Conservation (phyloP, 2,888 invertebrate genomes). For the Folsomia candida region DNA sequence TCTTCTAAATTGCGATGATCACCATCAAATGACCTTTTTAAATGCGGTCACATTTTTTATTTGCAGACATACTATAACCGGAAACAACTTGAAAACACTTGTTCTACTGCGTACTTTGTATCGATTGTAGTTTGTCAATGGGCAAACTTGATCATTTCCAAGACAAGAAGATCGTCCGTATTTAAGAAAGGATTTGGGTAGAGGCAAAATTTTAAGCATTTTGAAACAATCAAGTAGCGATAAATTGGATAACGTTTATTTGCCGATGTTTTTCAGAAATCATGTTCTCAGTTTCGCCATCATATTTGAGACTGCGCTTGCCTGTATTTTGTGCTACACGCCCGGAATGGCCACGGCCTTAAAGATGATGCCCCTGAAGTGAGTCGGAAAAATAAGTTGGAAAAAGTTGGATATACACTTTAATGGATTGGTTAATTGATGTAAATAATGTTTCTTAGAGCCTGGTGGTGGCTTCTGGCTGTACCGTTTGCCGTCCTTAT, state of each 20-base stretch:
- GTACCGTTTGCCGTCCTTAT: slow-evolving; percentile 72
- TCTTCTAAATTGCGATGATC: too few relatives aligned
- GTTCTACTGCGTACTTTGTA: slow-evolving; percentile 65
- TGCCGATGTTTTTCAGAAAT: slow-evolving; percentile 54
- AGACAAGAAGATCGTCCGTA: slow-evolving; percentile 93
- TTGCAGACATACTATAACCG: slow-evolving; percentile 33
- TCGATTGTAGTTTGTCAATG: slow-evolving; percentile 97
- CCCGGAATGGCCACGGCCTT: slow-evolving; percentile 57
- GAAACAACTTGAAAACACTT: slow-evolving; percentile 35
- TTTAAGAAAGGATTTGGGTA: slow-evolving; percentile 92
- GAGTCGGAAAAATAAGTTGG: slow-evolving; percentile 41
- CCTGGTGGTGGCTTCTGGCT: slow-evolving; percentile 61
- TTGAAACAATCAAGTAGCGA: not conserved
- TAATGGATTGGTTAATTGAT: too few relatives aligned
- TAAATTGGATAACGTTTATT: not conserved
- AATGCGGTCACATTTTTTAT: too few relatives aligned
- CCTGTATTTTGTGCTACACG: slow-evolving; percentile 57
- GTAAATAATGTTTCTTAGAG: slow-evolving; percentile 56
- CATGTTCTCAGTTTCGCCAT: slow-evolving; percentile 65
- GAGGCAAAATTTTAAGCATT: too few relatives aligned
- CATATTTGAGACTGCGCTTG: slow-evolving; percentile 58
- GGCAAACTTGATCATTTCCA: slow-evolving; percentile 97
- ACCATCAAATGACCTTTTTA: too few relatives aligned
- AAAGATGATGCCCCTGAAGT: slow-evolving; percentile 49
- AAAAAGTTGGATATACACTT: too few relatives aligned